These are phyloP conservation scores for Eupithecia subfuscata DNA, from an alignment of 2,888 invertebrate genomes.

Conservation along the genomic window DNA sequence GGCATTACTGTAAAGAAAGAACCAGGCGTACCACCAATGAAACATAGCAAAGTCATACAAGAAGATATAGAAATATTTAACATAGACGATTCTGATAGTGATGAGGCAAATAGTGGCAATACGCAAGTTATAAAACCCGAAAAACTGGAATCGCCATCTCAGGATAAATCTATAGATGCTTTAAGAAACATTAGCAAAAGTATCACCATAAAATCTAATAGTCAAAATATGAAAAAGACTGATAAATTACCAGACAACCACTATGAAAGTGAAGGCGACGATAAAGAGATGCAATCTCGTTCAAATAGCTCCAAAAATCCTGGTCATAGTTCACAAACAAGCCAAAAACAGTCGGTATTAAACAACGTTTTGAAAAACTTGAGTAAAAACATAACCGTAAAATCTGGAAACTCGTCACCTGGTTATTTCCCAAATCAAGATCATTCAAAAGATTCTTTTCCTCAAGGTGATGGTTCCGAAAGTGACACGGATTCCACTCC, in stretches of 20 bases:
- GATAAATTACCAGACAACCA: slow-evolving; percentile 37
- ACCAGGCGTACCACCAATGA: slow-evolving; percentile 34
- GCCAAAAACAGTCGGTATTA: slow-evolving; percentile 50
- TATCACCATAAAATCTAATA: slow-evolving; percentile 61
- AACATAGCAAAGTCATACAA: slow-evolving; percentile 53
- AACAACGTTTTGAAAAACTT: slow-evolving; percentile 67
- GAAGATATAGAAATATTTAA: slow-evolving; percentile 72
- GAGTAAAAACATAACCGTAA: slow-evolving; percentile 69
- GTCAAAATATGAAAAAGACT: slow-evolving; percentile 39
- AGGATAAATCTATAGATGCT: slow-evolving; percentile 43
- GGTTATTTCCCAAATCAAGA: slow-evolving; percentile 47
- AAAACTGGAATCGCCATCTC: slow-evolving; percentile 36
- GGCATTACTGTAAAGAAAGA: slow-evolving; percentile 44
- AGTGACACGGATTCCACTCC: slow-evolving; percentile 57
- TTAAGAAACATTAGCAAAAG: slow-evolving; percentile 64
- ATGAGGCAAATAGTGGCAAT: slow-evolving; percentile 53
- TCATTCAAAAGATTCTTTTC: slow-evolving; percentile 45
- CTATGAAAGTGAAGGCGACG: slow-evolving; percentile 43
- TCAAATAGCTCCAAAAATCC: slow-evolving; percentile 17
- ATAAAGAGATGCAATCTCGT: slow-evolving; percentile 35
- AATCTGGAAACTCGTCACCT: slow-evolving; percentile 63
- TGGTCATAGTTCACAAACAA: slow-evolving; percentile 34
- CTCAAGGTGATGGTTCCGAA: slow-evolving; percentile 43
- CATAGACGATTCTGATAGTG: slow-evolving; percentile 76
- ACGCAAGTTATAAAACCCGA: slow-evolving; percentile 35